Percentiles rank a stretch among this genome's conserved stretches.
phyloP scores from a whole-genome alignment of 2,113 vertebrate species.

The Podilymbus podiceps region DNA sequence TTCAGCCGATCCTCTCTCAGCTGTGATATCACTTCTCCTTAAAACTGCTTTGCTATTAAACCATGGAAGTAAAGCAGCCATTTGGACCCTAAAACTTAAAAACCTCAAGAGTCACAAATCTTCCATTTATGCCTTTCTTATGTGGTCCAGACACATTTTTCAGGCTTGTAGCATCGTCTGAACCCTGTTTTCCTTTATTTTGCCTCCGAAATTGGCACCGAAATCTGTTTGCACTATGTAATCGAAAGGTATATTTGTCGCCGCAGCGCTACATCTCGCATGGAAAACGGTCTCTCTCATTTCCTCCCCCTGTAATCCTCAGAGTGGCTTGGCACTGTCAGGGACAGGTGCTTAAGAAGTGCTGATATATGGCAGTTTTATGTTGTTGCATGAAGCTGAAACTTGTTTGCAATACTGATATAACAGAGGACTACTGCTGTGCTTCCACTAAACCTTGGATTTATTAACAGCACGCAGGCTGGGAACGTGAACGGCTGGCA shows the following conservation, averaged over 20 bases:
- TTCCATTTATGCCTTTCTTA: slow-evolving; percentile 33
- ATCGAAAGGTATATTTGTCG: slow-evolving; percentile 25
- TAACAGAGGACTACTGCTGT: not conserved
- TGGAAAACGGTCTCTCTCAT: slow-evolving; percentile 51
- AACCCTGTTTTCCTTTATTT: slow-evolving; percentile 54
- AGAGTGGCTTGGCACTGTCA: not conserved
- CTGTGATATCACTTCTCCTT: not conserved
- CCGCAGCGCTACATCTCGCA: not conserved
- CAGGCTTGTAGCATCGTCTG: slow-evolving; percentile 51
- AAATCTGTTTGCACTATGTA: slow-evolving; percentile 25
- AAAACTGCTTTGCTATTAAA: slow-evolving; percentile 1
- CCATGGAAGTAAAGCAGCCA: not conserved
- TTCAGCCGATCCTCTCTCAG: not conserved
- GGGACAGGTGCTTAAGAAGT: slow-evolving; percentile 45
- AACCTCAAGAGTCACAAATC: slow-evolving; percentile 23
- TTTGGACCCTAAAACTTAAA: slow-evolving; percentile 2
- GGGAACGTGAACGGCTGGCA: slow-evolving; percentile 18
- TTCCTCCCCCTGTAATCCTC: slow-evolving; percentile 49
- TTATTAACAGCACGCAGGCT: not conserved
- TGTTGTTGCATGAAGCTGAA: not conserved
- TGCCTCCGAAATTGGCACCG: slow-evolving; percentile 18
- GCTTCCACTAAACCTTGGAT: not conserved
- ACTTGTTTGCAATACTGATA: not conserved
- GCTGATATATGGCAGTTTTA: slow-evolving; percentile 40
- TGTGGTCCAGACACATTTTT: slow-evolving; percentile 65